Evolutionary conservation across 2,888 invertebrate species (phyloP), one percentile per base, ranked within the genome.

Genomic region (Gryllus longicercus): DNA sequence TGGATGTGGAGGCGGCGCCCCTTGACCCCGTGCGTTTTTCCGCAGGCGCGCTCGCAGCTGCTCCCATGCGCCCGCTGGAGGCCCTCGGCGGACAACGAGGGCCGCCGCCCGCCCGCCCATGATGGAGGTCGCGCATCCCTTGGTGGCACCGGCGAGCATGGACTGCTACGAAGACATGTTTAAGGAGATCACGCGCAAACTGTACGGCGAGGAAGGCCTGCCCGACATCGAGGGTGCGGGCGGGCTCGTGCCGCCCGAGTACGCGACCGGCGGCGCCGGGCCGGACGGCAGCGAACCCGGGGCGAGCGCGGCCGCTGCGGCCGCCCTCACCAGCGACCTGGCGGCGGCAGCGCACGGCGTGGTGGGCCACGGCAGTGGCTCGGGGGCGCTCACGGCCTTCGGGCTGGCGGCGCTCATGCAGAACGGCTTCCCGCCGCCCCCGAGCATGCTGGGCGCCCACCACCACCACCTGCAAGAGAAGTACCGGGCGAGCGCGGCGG

Each of bases 101-200:
- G 78, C 81, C 76, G 81, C 78, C 79, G 75, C 75, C 50, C 76
- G 76, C 51, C 80, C 75, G 76, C 63, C 80, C 82, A 81, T 84
- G 84, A 84, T 88, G 88, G 88, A 88, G 86, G 87, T 87, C 86
- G 87, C 88, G 85, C 90, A 90, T 90, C 91, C 91, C 86, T 87
- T 89, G 78, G 63, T 78, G 81, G 77, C 80, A 75, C 77, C 81
- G 51, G 80, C 82, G 92, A 92, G 89, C 87, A 89, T 89, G 87
- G 90, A 90, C 88, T 90, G 90, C 86, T 92, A 94, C 89, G 94
- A 95, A 88, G 94, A 94, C 86, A 94, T 94, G 93, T 94, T 94
- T 87, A 96, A 96, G 88, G 96, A 96, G 91, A 96, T 96, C 86
- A 96, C 96, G 83, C 92, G 95, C 87, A 96, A 96, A 89, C 90